phyloP scores from a whole-genome alignment of 1,140 invertebrate species.

The Conopomorpha cramerella region DNA sequence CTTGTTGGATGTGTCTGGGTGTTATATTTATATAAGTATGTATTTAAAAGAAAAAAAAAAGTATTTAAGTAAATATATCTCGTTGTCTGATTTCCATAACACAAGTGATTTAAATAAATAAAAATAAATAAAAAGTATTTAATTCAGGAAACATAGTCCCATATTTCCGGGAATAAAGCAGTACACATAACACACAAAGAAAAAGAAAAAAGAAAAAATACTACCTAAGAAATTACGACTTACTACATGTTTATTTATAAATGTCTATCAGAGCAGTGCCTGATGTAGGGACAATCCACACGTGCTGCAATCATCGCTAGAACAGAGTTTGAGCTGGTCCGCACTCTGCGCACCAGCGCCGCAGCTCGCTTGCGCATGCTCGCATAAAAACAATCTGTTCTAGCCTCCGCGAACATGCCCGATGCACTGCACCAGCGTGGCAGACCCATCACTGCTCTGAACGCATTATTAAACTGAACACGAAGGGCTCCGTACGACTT shows the following conservation, averaged over 20 bases:
- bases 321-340: background rate
- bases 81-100: too few relatives aligned
- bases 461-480: constrained; percentile 7
- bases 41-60: too few relatives aligned
- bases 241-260: background rate
- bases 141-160: too few relatives aligned
- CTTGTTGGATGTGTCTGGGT: too few relatives aligned
- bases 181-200: too few relatives aligned
- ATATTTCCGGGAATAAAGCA: too few relatives aligned
- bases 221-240: too few relatives aligned
- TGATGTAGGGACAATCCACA: background rate
- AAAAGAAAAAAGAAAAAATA: too few relatives aligned
- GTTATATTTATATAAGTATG: too few relatives aligned
- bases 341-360: background rate
- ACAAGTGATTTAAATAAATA: too few relatives aligned
- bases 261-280: background rate
- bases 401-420: constrained; percentile 2
- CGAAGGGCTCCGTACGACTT: background rate
- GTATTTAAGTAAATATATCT: too few relatives aligned
- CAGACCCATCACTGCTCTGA: constrained; percentile 4
- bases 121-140: too few relatives aligned
- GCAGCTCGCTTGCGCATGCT: background rate
- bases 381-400: background rate
- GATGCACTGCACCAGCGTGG: constrained; percentile 2
- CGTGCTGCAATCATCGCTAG: background rate